Evolutionary conservation across 2,888 invertebrate species (phyloP).

Genomic region (Hecatera dysodea): DNA sequence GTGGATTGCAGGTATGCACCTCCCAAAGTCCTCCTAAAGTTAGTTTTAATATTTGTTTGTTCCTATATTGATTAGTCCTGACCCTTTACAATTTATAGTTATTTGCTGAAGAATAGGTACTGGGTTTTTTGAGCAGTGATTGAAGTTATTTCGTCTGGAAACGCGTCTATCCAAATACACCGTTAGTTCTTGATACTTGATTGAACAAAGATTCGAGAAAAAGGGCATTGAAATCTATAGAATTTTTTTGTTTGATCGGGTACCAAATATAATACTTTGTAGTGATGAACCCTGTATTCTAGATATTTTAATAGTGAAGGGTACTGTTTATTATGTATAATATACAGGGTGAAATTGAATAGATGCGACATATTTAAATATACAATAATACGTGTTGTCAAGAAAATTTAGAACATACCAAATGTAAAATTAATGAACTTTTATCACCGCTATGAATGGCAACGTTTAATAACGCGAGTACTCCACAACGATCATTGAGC

Average conservation of each 20-base stretch:
- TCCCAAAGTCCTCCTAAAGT: too few relatives aligned
- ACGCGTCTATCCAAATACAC: slow-evolving; percentile 17
- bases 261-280: background rate
- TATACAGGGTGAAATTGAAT: too few relatives aligned
- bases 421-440: too few relatives aligned
- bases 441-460: too few relatives aligned
- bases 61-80: slow-evolving; percentile 16
- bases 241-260: background rate
- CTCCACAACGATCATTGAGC: too few relatives aligned
- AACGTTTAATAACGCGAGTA: too few relatives aligned
- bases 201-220: slow-evolving; percentile 25
- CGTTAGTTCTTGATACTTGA: slow-evolving; percentile 13
- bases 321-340: too few relatives aligned
- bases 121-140: slow-evolving; percentile 7
- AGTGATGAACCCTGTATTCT: background rate
- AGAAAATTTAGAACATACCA: too few relatives aligned
- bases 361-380: too few relatives aligned
- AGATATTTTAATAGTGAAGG: too few relatives aligned
- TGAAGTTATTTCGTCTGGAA: slow-evolving; percentile 36
- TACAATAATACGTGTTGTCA: too few relatives aligned
- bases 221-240: background rate
- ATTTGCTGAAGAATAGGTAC: slow-evolving; percentile 11
- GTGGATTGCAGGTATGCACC: too few relatives aligned
- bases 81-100: slow-evolving; percentile 5
- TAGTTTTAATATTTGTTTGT: slow-evolving; percentile 21